Evolutionary conservation across 2,113 vertebrate species (phyloP), one percentile per base, ranked within the genome.

Genomic region (Macrotus californicus): DNA sequence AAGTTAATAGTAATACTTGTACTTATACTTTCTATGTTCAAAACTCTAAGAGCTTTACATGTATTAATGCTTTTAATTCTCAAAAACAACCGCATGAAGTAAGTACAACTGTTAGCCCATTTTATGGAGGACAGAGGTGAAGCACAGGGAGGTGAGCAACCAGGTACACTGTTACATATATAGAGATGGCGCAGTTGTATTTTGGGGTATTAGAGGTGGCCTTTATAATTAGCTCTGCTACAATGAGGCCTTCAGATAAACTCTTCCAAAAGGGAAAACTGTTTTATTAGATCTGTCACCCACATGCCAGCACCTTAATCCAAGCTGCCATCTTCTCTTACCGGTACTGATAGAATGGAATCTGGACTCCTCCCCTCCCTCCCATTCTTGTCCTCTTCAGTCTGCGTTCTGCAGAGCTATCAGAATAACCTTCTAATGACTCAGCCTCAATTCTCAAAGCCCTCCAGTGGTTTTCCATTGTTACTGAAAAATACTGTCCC

Each of bases 1-100:
- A 73, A 61, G 19, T 64, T 75, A 80, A 50, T 70, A 29, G 59
- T 31, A 70, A 64, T 39, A 83, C 19, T 43, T 81, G 24, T 14
- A 79, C 81, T 70, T 86, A 59, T 56, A 81, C 11, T 39, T 61
- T 64, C 61, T 31, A 11, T 54, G 13, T 70, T 10, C 3, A 76
- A 59, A 85, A 84, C 9, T 84, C 54, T 56, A 81, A 72, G 43
- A 96, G 70, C 39, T 66, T 80, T 61, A 41, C 10, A 26, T 56
- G 31, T 41, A 52, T 80, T 79, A 72, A 76, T 80, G 12, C 39
- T 91, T 94, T 85, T 59, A 86, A 64, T 67, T 94, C 41, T 93
- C 66, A 97, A 52, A 52, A 88, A 54, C 46, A 52, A 69, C 24
- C 13, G 94, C 48, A 31, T 29, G 54, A 66, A 24, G 39, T 46